phyloP scores from a whole-genome alignment of 2,797 vertebrate species.

The Dipus sagitta region DNA sequence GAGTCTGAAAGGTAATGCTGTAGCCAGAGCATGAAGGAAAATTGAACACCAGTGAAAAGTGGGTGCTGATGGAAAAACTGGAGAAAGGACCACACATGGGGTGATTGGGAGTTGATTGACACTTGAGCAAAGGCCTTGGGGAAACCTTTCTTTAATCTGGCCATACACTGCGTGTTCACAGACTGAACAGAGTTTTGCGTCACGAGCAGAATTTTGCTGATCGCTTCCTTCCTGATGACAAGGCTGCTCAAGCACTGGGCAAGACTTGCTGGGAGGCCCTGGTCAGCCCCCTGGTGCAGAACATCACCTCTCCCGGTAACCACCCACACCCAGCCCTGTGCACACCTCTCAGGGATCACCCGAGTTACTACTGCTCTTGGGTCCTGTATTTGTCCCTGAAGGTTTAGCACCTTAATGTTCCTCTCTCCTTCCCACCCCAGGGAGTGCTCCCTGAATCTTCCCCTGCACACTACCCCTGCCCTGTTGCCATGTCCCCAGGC shows the following conservation, averaged over 20 bases:
- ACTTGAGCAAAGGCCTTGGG: not conserved
- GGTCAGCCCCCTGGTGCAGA: slow-evolving; percentile 92
- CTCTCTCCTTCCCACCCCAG: slow-evolving; percentile 36
- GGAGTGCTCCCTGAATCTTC: slow-evolving; percentile 40
- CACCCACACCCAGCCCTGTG: not conserved
- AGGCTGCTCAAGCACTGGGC: slow-evolving; percentile 91
- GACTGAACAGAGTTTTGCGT: slow-evolving; percentile 93
- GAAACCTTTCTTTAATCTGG: not conserved
- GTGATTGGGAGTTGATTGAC: not conserved
- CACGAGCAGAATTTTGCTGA: slow-evolving; percentile 96
- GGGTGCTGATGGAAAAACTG: not conserved
- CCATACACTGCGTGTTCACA: slow-evolving; percentile 75
- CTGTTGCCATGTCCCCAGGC: not conserved
- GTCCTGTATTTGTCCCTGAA: slow-evolving; percentile 55
- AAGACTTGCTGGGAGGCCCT: slow-evolving; percentile 96
- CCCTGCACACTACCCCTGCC: not conserved
- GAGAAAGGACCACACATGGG: accelerated
- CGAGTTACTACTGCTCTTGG: slow-evolving; percentile 47
- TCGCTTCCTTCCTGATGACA: slow-evolving; percentile 93
- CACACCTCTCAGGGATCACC: slow-evolving; percentile 2
- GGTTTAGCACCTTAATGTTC: slow-evolving; percentile 36
- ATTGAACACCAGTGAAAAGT: not conserved
- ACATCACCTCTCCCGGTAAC: slow-evolving; percentile 91
- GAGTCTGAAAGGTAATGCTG: not conserved
- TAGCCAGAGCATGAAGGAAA: not conserved